Evolutionary conservation across 1,140 invertebrate genomes (phyloP), one percentile per base, ranked within the genome.

Genomic region (Brachionus rubens): DNA sequence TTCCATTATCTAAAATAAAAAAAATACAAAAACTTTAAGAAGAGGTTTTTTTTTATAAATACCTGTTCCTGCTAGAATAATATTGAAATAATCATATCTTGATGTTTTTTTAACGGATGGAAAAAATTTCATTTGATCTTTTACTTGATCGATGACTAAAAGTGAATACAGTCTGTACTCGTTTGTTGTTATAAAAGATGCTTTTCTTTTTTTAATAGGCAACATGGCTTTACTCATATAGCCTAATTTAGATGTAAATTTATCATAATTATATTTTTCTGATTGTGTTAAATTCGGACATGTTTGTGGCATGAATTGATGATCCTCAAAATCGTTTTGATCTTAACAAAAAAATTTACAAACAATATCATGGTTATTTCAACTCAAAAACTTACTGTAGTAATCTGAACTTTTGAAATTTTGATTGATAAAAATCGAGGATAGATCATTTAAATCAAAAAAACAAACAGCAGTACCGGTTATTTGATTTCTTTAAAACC

Each of bases 381-480:
- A 28, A 40, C 14, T 41, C 3, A 40, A 7, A 7, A 59, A 19
- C 7, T 59, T 59, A 59, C 54, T 16, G 19, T 36, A 16, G 19
- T 40, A 59, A 33, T 7, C 30, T 5, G 36, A 24, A 40, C 24
- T 7, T 50, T 48, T 72, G n/a, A 72, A 72, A 47, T 72, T 72
- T 3, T 72, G n/a, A n/a, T 72, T 72, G 1, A 19, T 26, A 50
- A 72, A 72, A 21, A 72, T 46, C 24, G 14, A 33, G 7, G 46
- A 19, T 21, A 72, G 41, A 50, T 72, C 68, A 9, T 19, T 41
- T 7, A 54, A 9, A 19, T 72, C 68, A 41, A 72, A 72, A 19
- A 72, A 21, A 41, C 68, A 72, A 50, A 72, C 50, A 16, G 68
- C 68, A 9, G 68, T 72, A n/a, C 68, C 68, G 5, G 68, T 72